Evolutionary conservation across 1,140 invertebrate genomes (phyloP).

Genomic region (Rhopalosiphum padi): DNA sequence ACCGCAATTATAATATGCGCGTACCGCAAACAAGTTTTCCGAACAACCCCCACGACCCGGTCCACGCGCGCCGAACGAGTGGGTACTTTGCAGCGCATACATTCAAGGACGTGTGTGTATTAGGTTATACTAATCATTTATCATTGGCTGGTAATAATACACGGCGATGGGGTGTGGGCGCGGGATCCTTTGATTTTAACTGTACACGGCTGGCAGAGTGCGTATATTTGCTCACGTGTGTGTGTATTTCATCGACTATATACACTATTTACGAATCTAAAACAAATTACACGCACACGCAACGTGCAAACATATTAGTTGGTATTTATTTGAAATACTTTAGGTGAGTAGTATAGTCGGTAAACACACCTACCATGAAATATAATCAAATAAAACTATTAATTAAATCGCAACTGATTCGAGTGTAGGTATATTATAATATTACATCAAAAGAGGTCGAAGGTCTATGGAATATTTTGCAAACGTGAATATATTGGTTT

Average conservation of each 20-base stretch:
- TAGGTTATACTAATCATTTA: neutral
- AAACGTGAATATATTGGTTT: neutral
- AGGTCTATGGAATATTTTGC: neutral
- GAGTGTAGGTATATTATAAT: neutral
- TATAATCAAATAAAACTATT: neutral
- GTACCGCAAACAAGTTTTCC: too few species aligned
- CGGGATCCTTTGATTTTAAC: neutral
- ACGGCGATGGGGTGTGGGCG: too few species aligned
- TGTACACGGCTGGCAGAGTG: neutral
- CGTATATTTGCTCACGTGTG: neutral
- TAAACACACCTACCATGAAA: neutral
- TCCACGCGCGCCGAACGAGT: too few species aligned
- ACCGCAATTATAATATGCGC: neutral
- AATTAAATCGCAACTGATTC: neutral
- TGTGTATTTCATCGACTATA: neutral
- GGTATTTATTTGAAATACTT: neutral
- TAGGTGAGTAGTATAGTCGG: neutral
- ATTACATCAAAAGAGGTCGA: neutral
- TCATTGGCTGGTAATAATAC: neutral
- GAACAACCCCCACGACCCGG: neutral
- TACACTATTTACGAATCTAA: neutral
- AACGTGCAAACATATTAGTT: neutral
- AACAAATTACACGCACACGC: neutral
- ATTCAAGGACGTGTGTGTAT: neutral
- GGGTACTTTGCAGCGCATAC: neutral